phyloP scores from a whole-genome alignment of 2,888 invertebrate genomes.

The Cheilosia grossa region DNA sequence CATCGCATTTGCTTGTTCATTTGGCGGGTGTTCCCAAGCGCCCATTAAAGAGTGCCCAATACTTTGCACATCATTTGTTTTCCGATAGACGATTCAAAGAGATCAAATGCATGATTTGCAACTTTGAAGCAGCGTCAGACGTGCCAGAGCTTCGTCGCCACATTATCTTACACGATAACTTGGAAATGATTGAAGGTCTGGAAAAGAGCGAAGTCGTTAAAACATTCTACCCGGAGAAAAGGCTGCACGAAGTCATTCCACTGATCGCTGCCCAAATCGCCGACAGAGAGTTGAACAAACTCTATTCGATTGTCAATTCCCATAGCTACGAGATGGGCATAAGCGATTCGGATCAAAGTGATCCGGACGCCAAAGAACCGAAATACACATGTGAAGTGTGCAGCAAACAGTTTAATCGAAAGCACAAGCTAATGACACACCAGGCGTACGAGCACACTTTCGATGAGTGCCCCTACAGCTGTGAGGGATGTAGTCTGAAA shows the following conservation, averaged over 20 bases:
- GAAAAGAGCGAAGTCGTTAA: slow-evolving; percentile 76
- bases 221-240: slow-evolving; percentile 68
- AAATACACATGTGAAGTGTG: slow-evolving; percentile 79
- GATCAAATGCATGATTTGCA: slow-evolving; percentile 81
- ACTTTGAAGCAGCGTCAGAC: slow-evolving; percentile 75
- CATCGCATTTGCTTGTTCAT: slow-evolving; percentile 61
- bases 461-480: slow-evolving; percentile 84
- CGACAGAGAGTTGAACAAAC: slow-evolving; percentile 76
- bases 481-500: slow-evolving; percentile 84
- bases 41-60: slow-evolving; percentile 16
- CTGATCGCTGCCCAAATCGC: slow-evolving; percentile 77
- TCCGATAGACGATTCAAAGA: slow-evolving; percentile 76
- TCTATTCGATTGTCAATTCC: slow-evolving; percentile 79
- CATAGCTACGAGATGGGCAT: slow-evolving; percentile 81
- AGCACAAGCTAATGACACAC: slow-evolving; percentile 78
- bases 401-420: slow-evolving; percentile 77
- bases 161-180: slow-evolving; percentile 76
- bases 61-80: slow-evolving; percentile 78
- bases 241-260: slow-evolving; percentile 76
- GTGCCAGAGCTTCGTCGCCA: slow-evolving; percentile 78
- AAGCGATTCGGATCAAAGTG: slow-evolving; percentile 81
- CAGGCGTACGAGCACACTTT: slow-evolving; percentile 79
- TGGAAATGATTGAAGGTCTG: slow-evolving; percentile 71
- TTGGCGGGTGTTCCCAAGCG: slow-evolving; percentile 42
- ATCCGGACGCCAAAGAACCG: slow-evolving; percentile 39